Conservation (phyloP, 1,140 invertebrate genomes). For the Trypoxylus dichotomus region DNA sequence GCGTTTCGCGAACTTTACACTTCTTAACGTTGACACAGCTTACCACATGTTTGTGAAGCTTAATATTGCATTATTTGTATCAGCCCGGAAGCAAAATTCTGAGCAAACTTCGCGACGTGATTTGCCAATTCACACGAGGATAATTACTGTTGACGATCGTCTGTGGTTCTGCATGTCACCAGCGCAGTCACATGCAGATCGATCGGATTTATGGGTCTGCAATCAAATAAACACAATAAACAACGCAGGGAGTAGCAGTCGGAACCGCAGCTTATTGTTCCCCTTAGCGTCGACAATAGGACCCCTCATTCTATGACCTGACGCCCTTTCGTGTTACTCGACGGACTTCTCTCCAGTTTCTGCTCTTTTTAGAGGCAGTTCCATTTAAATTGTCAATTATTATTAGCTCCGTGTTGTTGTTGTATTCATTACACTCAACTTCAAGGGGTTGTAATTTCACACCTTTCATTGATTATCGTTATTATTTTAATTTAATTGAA, state of each 20-base stretch:
- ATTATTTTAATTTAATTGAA: conserved; percentile 31
- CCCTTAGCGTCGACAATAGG: not conserved
- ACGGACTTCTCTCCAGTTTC: not conserved
- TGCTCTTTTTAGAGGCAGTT: conserved; percentile 28
- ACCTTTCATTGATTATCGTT: conserved; percentile 26
- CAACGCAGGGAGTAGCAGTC: conserved; percentile 13
- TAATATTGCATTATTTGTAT: not conserved
- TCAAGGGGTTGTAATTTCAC: conserved; percentile 26
- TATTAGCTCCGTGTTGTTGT: conserved; percentile 23
- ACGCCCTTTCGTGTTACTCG: not conserved
- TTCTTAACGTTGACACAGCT: not conserved
- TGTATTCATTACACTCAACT: conserved; percentile 25
- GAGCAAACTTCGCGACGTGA: not conserved
- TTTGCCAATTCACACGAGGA: conserved; percentile 27
- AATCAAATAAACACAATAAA: conserved; percentile 31
- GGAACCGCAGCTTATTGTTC: conserved; percentile 24
- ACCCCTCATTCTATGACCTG: conserved; percentile 25
- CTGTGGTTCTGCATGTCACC: conserved; percentile 20
- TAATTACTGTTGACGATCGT: conserved; percentile 24
- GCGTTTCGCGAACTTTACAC: too few relatives aligned
- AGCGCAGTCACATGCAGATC: conserved; percentile 27
- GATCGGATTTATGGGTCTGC: conserved; percentile 18
- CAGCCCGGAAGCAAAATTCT: not conserved
- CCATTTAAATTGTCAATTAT: conserved; percentile 31
- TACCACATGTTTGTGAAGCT: not conserved